A percentile compares a stretch with the other conserved stretches of the same genome.
Evolutionary conservation across 2,113 vertebrate genomes (phyloP).

Genomic region (Siniperca knerii): DNA sequence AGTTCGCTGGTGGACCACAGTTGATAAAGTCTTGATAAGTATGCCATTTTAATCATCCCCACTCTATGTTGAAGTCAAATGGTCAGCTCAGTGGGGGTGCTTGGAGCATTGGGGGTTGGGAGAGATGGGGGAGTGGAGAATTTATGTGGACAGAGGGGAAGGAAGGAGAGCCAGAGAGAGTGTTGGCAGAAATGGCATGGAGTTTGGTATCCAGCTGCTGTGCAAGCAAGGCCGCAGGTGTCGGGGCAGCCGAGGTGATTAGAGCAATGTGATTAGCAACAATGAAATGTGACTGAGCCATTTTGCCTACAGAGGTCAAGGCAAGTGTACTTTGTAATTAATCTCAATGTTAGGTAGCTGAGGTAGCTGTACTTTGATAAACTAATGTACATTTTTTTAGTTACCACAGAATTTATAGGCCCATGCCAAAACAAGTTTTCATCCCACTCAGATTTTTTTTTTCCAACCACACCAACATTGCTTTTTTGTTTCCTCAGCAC

Average conservation of each 20-base stretch:
- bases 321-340: not conserved
- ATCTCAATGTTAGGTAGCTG: not conserved
- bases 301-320: conserved; percentile 12
- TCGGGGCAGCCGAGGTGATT: conserved; percentile 52
- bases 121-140: not conserved
- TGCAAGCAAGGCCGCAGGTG: conserved; percentile 35
- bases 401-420: conserved; percentile 39
- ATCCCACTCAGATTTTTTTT: conserved; percentile 31
- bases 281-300: conserved; percentile 42
- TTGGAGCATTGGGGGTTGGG: not conserved
- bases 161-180: not conserved
- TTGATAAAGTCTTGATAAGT: conserved; percentile 31
- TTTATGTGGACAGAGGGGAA: not conserved
- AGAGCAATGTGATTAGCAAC: conserved; percentile 53
- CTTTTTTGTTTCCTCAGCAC: conserved; percentile 68
- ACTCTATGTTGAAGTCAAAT: not conserved
- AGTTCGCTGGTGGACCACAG: not conserved
- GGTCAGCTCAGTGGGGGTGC: conserved; percentile 17
- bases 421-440: conserved; percentile 57
- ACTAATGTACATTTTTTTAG: not conserved
- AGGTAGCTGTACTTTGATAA: not conserved
- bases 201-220: conserved; percentile 43
- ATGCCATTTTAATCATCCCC: conserved; percentile 17
- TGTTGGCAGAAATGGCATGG: conserved; percentile 9
- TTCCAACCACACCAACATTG: conserved; percentile 23